Conservation (phyloP, 2,888 invertebrate species). For the Tetramorium bicarinatum region DNA sequence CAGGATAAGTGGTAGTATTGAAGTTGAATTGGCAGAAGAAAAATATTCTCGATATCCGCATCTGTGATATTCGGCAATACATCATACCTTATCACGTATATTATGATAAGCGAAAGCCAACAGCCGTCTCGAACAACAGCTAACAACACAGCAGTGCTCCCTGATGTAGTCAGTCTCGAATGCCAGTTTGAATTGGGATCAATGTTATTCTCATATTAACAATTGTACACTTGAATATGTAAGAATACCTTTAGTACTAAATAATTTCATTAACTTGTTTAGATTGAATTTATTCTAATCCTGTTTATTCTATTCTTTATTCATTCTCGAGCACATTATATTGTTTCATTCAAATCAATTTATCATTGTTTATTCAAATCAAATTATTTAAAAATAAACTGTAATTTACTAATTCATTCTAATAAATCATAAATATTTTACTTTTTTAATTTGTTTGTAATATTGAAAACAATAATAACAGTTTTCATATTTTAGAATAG, state of each 20-base stretch:
- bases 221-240: not conserved
- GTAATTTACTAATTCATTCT: not conserved
- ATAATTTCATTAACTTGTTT: not conserved
- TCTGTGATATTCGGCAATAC: constrained; percentile 24
- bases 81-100: constrained; percentile 18
- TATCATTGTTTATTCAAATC: too few relatives aligned
- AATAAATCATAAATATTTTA: not conserved
- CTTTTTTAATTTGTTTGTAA: not conserved
- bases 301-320: not conserved
- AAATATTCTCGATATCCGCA: not conserved
- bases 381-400: not conserved
- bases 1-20: not conserved
- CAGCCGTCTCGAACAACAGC: not conserved
- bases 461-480: not conserved
- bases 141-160: not conserved
- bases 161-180: not conserved
- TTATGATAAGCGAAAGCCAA: constrained; percentile 1
- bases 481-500: not conserved
- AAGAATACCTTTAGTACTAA: not conserved
- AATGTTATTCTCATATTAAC: not conserved
- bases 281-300: not conserved
- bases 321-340: not conserved
- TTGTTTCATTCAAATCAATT: not conserved
- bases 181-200: constrained; percentile 7
- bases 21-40: not conserved